Percentiles rank a stretch among this genome's conserved stretches.
Conservation (phyloP, 2,113 vertebrate species). For the Struthio camelus region DNA sequence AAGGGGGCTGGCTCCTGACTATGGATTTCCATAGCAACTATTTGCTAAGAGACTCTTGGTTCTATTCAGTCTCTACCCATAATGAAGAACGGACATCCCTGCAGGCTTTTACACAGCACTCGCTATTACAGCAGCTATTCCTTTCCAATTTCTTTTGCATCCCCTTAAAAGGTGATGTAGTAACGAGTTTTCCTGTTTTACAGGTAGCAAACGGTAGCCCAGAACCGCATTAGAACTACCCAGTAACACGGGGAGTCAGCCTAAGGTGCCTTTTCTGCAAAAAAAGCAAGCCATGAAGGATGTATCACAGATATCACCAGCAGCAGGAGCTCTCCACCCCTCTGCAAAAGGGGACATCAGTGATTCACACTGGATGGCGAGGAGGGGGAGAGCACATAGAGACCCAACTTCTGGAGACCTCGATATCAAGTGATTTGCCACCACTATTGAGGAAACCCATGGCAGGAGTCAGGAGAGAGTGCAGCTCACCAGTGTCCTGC, state of each 20-base stretch:
- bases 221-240: background rate
- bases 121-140: background rate
- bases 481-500: background rate
- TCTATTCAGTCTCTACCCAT: background rate
- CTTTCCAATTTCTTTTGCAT: background rate
- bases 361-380: rapidly evolving
- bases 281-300: background rate
- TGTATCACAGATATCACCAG: background rate
- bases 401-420: background rate
- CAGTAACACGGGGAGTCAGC: background rate
- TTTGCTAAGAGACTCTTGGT: background rate
- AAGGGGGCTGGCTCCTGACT: background rate
- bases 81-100: background rate
- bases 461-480: background rate
- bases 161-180: background rate
- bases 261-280: background rate
- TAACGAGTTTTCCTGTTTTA: background rate
- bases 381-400: background rate
- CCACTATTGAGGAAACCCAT: rapidly evolving
- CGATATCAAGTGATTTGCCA: background rate
- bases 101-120: background rate
- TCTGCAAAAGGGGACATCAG: background rate
- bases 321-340: background rate
- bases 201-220: background rate
- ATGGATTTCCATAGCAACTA: background rate